These are phyloP conservation scores for Dryocosmus kuriphilus DNA, from an alignment of 2,888 invertebrate species.

Conservation along the genomic window DNA sequence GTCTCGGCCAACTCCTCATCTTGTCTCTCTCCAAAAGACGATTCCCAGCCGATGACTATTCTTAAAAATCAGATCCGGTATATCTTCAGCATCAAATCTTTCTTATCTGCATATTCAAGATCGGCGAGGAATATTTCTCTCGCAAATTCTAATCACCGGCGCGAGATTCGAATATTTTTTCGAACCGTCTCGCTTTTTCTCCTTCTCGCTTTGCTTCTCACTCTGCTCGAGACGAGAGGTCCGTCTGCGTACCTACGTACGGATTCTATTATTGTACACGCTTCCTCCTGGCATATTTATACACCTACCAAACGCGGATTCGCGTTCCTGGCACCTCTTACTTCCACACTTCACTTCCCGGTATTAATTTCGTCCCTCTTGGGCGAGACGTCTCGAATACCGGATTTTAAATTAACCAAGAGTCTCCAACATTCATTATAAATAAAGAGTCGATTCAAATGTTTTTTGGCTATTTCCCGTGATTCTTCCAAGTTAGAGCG, in stretches of 20 bases:
- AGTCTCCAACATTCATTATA: not conserved
- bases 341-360: constrained; percentile 48
- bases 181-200: constrained; percentile 32
- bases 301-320: constrained; percentile 63
- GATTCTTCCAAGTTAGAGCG: not conserved
- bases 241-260: constrained; percentile 52
- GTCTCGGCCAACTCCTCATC: constrained; percentile 40
- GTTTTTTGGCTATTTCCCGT: not conserved
- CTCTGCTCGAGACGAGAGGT: constrained; percentile 42
- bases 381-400: not conserved
- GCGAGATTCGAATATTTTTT: constrained; percentile 36
- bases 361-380: constrained; percentile 46
- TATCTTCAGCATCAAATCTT: constrained; percentile 23
- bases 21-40: constrained; percentile 37
- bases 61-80: constrained; percentile 67
- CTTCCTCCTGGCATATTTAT: constrained; percentile 72
- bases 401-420: not conserved
- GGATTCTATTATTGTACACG: constrained; percentile 70
- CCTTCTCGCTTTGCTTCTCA: constrained; percentile 42
- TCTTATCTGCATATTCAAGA: too few relatives aligned
- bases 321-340: constrained; percentile 59
- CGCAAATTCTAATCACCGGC: constrained; percentile 35
- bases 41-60: constrained; percentile 61
- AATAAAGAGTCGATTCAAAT: not conserved
- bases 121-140: constrained; percentile 29